phyloP scores from a whole-genome alignment of 1,140 invertebrate species.

The Rhagoletis pomonella region DNA sequence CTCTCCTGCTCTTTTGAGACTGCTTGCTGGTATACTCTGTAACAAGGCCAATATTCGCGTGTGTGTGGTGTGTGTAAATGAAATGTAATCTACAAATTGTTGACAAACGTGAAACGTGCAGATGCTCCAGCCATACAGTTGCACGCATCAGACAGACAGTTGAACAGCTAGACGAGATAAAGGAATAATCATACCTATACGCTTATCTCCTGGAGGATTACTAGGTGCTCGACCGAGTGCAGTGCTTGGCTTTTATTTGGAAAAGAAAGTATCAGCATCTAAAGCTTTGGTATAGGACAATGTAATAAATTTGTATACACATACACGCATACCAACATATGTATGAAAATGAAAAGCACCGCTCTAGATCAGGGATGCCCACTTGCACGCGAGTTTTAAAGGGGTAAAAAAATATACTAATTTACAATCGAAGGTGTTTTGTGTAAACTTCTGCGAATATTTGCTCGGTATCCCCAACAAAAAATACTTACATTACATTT shows the following conservation, averaged over 20 bases:
- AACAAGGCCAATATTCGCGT: background rate
- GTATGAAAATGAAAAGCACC: background rate
- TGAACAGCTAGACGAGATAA: background rate
- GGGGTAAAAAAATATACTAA: too few species aligned
- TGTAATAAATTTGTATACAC: background rate
- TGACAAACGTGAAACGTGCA: constrained; percentile 22
- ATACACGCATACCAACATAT: background rate
- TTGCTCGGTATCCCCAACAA: too few species aligned
- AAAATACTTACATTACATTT: too few species aligned
- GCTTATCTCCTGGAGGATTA: constrained; percentile 40
- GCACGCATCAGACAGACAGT: background rate
- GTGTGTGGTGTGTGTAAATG: background rate
- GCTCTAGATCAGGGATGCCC: background rate
- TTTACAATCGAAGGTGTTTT: too few species aligned
- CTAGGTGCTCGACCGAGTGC: background rate
- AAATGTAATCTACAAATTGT: constrained; percentile 39
- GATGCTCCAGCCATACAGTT: constrained; percentile 36
- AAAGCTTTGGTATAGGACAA: background rate
- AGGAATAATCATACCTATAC: constrained; percentile 37
- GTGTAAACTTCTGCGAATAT: too few species aligned
- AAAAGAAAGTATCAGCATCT: background rate
- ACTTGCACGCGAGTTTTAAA: too few species aligned
- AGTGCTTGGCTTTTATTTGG: constrained; percentile 39
- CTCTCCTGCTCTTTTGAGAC: too few species aligned
- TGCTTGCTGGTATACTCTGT: too few species aligned